Conservation (phyloP, 30 jellyfish, hydroid and myxozoan genomes). For the Aurelia coerulea region DNA sequence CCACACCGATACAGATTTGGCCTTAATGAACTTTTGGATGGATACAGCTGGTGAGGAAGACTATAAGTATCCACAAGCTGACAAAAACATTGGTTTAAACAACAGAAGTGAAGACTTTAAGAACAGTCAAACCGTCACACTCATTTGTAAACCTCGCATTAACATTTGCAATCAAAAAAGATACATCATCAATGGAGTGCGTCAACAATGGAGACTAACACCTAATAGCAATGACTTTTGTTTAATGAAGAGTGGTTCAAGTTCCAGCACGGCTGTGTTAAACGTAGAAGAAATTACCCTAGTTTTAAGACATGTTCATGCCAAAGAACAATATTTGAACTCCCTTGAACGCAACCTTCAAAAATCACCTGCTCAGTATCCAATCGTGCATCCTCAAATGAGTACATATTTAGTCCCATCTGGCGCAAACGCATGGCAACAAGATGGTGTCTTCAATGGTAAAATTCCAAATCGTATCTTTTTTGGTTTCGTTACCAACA, state of each 20-base stretch:
- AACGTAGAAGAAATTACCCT: neutral
- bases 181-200: slow-evolving; percentile 5
- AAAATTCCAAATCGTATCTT: slow-evolving; percentile 36
- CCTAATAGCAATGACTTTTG: neutral
- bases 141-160: neutral
- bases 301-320: neutral
- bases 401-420: neutral
- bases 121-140: neutral
- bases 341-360: neutral
- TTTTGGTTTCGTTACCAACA: slow-evolving; percentile 24
- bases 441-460: slow-evolving; percentile 27
- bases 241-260: neutral
- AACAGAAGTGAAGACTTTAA: neutral
- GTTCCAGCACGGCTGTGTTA: neutral
- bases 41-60: neutral
- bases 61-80: neutral
- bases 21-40: neutral
- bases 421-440: neutral
- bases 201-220: too few relatives aligned
- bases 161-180: slow-evolving; percentile 11
- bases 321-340: neutral
- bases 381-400: slow-evolving; percentile 6
- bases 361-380: neutral
- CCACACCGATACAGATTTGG: neutral
- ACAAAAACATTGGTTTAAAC: neutral